Evolutionary conservation across 2,888 invertebrate species (phyloP).

Genomic region (Dasysyrphus tricinctus): DNA sequence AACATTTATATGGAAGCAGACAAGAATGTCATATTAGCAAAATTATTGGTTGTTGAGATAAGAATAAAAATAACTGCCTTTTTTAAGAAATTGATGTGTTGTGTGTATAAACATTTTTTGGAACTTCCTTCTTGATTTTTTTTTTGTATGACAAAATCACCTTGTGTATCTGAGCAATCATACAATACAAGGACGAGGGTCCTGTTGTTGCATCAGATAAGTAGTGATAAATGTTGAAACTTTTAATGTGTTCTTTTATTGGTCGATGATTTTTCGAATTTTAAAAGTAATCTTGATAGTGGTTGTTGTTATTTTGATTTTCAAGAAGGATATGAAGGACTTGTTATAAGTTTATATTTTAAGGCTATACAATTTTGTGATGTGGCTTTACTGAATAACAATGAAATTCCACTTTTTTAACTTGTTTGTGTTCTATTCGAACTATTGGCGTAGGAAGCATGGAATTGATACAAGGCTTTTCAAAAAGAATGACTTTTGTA

Average conservation of each 20-base stretch:
- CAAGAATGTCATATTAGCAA: slow-evolving; percentile 73
- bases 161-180: slow-evolving; percentile 31
- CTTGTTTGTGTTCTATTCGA: no score
- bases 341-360: neutral
- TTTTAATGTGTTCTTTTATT: slow-evolving; percentile 72
- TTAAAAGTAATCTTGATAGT: slow-evolving; percentile 59
- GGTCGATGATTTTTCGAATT: slow-evolving; percentile 65
- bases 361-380: neutral
- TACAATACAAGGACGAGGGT: slow-evolving; percentile 30
- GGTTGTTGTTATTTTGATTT: neutral
- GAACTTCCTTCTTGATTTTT: slow-evolving; percentile 2
- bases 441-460: no score
- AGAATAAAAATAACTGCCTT: slow-evolving; percentile 65
- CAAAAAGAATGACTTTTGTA: no score
- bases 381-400: neutral
- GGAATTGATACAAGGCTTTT: no score
- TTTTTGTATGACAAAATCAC: slow-evolving; percentile 45
- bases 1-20: slow-evolving; percentile 52
- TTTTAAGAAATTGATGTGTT: slow-evolving; percentile 61
- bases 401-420: no score
- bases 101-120: neutral
- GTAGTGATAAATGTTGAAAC: slow-evolving; percentile 73
- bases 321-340: neutral
- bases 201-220: slow-evolving; percentile 61
- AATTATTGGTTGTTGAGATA: slow-evolving; percentile 74